Evolutionary conservation across 2,113 vertebrate species (phyloP).

Genomic region (Trachemys scripta): DNA sequence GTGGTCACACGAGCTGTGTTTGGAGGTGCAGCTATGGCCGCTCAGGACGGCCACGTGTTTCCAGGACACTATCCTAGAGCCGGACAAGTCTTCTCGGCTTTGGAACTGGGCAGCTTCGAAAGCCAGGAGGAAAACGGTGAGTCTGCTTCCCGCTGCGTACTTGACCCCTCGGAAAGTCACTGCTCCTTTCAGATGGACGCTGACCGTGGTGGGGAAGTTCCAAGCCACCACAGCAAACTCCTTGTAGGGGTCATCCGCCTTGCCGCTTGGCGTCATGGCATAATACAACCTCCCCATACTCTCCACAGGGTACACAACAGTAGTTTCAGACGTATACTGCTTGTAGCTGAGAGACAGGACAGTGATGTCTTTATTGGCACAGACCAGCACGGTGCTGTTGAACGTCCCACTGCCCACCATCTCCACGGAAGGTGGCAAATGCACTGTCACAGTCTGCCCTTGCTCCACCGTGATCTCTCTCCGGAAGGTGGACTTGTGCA

Average conservation of each 20-base stretch:
- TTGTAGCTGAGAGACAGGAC: slow-evolving; percentile 72
- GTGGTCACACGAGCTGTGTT: slow-evolving; percentile 76
- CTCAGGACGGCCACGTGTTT: slow-evolving; percentile 75
- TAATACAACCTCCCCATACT: slow-evolving; percentile 81
- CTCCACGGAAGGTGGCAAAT: slow-evolving; percentile 67
- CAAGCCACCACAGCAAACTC: slow-evolving; percentile 81
- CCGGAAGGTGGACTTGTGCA: slow-evolving; percentile 62
- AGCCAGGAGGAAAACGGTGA: slow-evolving; percentile 70
- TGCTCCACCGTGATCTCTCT: slow-evolving; percentile 46
- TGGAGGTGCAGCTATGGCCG: slow-evolving; percentile 78
- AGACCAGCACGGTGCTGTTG: slow-evolving; percentile 72
- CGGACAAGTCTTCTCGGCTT: slow-evolving; percentile 66
- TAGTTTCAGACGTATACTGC: not conserved
- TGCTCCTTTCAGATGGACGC: slow-evolving; percentile 40
- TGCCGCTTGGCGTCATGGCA: slow-evolving; percentile 68
- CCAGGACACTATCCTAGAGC: slow-evolving; percentile 69
- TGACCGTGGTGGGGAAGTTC: slow-evolving; percentile 64
- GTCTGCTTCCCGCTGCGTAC: not conserved
- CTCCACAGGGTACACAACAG: slow-evolving; percentile 7
- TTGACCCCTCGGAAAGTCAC: slow-evolving; percentile 32
- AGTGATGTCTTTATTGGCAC: slow-evolving; percentile 73
- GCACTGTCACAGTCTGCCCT: slow-evolving; percentile 50
- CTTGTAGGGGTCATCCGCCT: slow-evolving; percentile 14
- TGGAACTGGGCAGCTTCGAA: slow-evolving; percentile 79
- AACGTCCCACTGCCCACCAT: slow-evolving; percentile 36